Conservation (phyloP, 1,140 invertebrate species). For the Drosophila setifemur region DNA sequence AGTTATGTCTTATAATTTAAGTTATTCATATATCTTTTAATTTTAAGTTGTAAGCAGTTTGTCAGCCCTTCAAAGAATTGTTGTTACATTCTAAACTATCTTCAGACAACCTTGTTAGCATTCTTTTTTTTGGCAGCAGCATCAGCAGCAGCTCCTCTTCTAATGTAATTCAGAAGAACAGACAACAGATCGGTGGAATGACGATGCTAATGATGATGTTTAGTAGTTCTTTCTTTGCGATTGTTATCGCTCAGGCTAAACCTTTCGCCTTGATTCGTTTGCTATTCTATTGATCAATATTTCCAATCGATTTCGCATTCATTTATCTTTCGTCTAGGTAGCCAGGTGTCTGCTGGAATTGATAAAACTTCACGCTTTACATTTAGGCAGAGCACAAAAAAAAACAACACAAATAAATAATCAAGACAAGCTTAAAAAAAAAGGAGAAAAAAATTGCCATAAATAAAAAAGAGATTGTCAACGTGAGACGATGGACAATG, state of each 20-base stretch:
- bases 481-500: slow-evolving; percentile 2
- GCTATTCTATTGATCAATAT: slow-evolving; percentile 58
- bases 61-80: too few relatives aligned
- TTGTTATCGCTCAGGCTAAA: slow-evolving; percentile 5
- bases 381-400: not conserved
- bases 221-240: slow-evolving; percentile 13
- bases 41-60: too few relatives aligned
- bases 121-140: slow-evolving; percentile 30
- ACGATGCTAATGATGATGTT: slow-evolving; percentile 40
- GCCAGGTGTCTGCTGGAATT: slow-evolving; percentile 39
- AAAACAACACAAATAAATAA: slow-evolving; percentile 2
- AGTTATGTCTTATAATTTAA: too few relatives aligned
- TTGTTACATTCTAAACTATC: not conserved
- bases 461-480: slow-evolving; percentile 56
- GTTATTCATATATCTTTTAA: too few relatives aligned
- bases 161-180: slow-evolving; percentile 39
- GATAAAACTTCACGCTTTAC: slow-evolving; percentile 43
- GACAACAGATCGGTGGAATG: not conserved
- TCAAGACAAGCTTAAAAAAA: not conserved
- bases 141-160: not conserved
- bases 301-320: slow-evolving; percentile 42
- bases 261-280: slow-evolving; percentile 14
- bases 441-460: slow-evolving; percentile 27
- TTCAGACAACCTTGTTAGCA: slow-evolving; percentile 34
- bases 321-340: slow-evolving; percentile 24